A percentile compares a stretch with the other conserved stretches of the same genome.
Evolutionary conservation across 2,113 vertebrate genomes (phyloP).

Genomic region (Sigmodon hispidus): DNA sequence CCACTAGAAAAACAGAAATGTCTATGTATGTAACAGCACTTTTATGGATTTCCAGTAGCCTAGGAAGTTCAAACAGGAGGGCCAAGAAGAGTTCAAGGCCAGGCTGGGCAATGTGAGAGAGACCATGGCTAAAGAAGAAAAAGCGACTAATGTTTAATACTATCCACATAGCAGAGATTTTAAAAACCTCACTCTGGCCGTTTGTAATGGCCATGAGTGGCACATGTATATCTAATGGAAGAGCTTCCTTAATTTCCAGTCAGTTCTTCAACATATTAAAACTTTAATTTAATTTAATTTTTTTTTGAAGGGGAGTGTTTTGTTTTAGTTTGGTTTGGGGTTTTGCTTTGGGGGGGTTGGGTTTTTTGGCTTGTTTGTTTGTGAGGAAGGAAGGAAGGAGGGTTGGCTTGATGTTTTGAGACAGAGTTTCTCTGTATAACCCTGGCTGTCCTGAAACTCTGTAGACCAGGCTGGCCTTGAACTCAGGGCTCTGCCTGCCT

Average conservation of each 20-base stretch:
- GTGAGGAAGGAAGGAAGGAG: too few species aligned
- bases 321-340: background rate
- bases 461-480: background rate
- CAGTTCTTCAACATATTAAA: slow-evolving; percentile 36
- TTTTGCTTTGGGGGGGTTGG: background rate
- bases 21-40: background rate
- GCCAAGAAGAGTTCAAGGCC: background rate
- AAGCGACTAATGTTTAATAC: slow-evolving; percentile 62
- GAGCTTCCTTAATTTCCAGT: background rate
- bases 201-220: slow-evolving; percentile 30
- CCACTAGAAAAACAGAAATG: slow-evolving; percentile 66
- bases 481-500: background rate
- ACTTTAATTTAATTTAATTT: slow-evolving; percentile 37
- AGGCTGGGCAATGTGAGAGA: background rate
- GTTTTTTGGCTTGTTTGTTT: background rate
- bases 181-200: slow-evolving; percentile 36
- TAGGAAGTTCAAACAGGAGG: background rate
- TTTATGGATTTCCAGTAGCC: background rate
- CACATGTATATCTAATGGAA: background rate
- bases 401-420: background rate
- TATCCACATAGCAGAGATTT: slow-evolving; percentile 57
- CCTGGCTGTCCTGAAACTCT: background rate
- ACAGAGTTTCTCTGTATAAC: background rate
- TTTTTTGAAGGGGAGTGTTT: background rate
- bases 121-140: background rate